Evolutionary conservation across 2,113 vertebrate genomes (phyloP).

Genomic region (Channa argus): DNA sequence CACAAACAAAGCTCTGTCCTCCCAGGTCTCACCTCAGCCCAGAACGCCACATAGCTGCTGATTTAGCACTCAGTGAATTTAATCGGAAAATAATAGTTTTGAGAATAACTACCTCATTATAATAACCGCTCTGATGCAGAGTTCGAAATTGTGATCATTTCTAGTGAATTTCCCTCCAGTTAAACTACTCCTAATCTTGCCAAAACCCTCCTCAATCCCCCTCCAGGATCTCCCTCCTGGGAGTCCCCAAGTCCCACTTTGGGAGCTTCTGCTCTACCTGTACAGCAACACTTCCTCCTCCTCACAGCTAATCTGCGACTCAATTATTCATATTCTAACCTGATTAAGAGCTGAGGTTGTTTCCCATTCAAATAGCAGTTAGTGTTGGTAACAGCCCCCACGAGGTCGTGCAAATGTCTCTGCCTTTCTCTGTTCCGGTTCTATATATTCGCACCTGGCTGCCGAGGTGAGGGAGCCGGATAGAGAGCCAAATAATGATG

Average conservation of each 20-base stretch:
- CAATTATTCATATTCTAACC: constrained; percentile 53
- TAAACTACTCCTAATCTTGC: constrained; percentile 13
- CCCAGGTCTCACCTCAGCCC: too few species aligned
- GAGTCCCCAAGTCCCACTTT: constrained; percentile 10
- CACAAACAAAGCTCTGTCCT: too few species aligned
- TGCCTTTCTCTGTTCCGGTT: neutral
- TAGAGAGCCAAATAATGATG: constrained; percentile 55
- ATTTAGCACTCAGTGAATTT: too few species aligned
- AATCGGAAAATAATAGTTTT: neutral
- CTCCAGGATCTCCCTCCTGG: constrained; percentile 15
- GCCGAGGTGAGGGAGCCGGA: constrained; percentile 52
- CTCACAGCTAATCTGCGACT: constrained; percentile 15
- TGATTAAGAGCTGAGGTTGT: constrained; percentile 54
- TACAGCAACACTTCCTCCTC: neutral
- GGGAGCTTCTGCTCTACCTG: constrained; percentile 26
- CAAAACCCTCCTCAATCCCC: constrained; percentile 7
- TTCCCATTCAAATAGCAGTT: constrained; percentile 57
- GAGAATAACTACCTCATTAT: constrained; percentile 4
- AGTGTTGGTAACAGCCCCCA: constrained; percentile 50
- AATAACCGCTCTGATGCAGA: neutral
- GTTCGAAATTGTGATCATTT: neutral
- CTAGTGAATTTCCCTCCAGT: constrained; percentile 5
- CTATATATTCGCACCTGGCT: constrained; percentile 59
- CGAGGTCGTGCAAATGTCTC: constrained; percentile 21
- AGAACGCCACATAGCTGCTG: too few species aligned